These are phyloP conservation scores for Malacoraja senta DNA, from an alignment of 2,797 vertebrate species.

Conservation along the genomic window DNA sequence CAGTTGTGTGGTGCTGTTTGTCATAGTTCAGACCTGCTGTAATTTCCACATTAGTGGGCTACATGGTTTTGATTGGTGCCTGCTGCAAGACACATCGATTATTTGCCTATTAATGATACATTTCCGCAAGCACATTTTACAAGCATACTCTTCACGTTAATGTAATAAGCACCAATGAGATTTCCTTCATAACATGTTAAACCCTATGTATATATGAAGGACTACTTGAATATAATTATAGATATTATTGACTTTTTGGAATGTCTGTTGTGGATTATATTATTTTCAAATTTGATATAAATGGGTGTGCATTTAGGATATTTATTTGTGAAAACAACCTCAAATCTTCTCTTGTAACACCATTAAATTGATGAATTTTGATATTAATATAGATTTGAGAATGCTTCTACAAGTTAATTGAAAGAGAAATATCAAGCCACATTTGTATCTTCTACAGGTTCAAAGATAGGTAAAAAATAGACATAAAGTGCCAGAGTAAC, in stretches of 20 bases:
- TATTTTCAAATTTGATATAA: neutral
- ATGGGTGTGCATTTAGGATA: neutral
- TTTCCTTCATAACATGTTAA: neutral
- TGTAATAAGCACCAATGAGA: neutral
- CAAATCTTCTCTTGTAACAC: neutral
- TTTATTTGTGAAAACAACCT: neutral
- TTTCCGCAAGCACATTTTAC: neutral
- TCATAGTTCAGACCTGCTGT: neutral
- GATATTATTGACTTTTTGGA: neutral
- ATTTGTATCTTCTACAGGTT: neutral
- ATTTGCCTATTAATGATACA: neutral
- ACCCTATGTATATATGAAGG: neutral
- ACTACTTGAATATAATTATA: neutral
- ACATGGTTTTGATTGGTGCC: neutral
- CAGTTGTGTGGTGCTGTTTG: neutral
- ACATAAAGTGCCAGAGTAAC: no score
- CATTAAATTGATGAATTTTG: neutral
- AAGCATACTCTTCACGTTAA: neutral
- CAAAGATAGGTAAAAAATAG: neutral
- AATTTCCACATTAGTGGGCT: neutral
- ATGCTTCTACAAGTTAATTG: neutral
- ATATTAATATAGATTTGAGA: neutral
- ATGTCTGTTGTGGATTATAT: neutral
- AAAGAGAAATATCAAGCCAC: neutral
- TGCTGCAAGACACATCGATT: neutral